phyloP scores from a whole-genome alignment of 2,113 vertebrate species.

The Marmota flaviventris region DNA sequence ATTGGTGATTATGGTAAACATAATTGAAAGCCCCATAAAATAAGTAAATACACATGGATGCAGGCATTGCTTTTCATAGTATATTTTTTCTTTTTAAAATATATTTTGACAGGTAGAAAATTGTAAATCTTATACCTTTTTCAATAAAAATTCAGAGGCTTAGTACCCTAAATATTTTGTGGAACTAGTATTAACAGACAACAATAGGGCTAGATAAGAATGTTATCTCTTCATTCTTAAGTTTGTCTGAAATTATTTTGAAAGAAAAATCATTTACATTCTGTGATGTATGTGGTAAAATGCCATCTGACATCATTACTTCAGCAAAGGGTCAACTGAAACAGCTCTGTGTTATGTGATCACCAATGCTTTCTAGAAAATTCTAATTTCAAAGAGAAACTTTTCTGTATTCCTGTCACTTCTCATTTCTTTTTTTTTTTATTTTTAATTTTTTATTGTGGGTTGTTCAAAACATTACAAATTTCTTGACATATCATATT shows the following conservation, averaged over 20 bases:
- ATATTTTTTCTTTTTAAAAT: background rate
- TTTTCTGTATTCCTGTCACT: background rate
- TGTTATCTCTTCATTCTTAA: background rate
- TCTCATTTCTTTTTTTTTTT: background rate
- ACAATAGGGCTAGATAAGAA: background rate
- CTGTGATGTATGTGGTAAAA: background rate
- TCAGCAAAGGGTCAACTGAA: background rate
- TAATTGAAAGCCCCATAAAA: slow-evolving; percentile 46
- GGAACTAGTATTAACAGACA: background rate
- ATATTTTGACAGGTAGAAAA: background rate
- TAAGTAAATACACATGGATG: slow-evolving; percentile 54
- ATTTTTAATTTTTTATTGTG: too few species aligned
- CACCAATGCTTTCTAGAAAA: background rate
- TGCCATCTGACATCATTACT: background rate
- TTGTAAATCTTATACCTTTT: background rate
- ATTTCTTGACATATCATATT: too few species aligned
- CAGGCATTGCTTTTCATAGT: background rate
- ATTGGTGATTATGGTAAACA: slow-evolving; percentile 77
- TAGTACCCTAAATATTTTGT: background rate
- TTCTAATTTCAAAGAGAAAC: background rate
- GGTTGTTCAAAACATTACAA: too few species aligned
- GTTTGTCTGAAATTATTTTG: background rate
- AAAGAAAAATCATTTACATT: background rate
- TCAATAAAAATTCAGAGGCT: background rate
- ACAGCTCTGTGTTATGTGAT: background rate